Evolutionary conservation across 2,888 invertebrate species (phyloP).

Genomic region (Euzophera pinguis): DNA sequence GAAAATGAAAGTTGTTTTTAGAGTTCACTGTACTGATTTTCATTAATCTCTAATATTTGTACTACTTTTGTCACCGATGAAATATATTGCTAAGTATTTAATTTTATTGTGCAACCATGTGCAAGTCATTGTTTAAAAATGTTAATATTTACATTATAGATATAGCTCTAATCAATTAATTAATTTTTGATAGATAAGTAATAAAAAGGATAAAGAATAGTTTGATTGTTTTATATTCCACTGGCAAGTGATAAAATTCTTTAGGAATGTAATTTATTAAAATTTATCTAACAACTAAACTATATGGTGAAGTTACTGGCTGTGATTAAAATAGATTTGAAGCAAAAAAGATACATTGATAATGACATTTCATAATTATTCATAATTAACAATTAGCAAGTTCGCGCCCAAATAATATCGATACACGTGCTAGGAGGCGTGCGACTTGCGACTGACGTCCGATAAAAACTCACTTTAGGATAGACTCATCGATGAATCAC

Average conservation of each 20-base stretch:
- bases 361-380: not conserved
- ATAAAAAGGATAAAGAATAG: not conserved
- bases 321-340: no score
- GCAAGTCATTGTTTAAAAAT: not conserved
- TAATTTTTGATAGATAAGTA: not conserved
- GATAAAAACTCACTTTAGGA: conserved; percentile 71
- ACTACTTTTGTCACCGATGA: not conserved
- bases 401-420: not conserved
- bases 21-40: conserved; percentile 42
- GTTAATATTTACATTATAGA: not conserved
- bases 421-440: conserved; percentile 33
- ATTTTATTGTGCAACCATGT: not conserved
- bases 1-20: conserved; percentile 62
- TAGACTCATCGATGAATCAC: conserved; percentile 79
- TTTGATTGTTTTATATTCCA: not conserved
- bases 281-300: not conserved
- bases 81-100: not conserved
- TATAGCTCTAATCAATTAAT: conserved; percentile 1
- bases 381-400: not conserved
- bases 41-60: conserved; percentile 24
- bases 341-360: not conserved
- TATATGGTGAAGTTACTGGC: no score
- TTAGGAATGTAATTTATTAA: not conserved
- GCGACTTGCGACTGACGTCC: conserved; percentile 45
- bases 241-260: no score